Base-by-base conservation (phyloP, 1,140 invertebrate species). In the Tetragnatha versicolor region DNA sequence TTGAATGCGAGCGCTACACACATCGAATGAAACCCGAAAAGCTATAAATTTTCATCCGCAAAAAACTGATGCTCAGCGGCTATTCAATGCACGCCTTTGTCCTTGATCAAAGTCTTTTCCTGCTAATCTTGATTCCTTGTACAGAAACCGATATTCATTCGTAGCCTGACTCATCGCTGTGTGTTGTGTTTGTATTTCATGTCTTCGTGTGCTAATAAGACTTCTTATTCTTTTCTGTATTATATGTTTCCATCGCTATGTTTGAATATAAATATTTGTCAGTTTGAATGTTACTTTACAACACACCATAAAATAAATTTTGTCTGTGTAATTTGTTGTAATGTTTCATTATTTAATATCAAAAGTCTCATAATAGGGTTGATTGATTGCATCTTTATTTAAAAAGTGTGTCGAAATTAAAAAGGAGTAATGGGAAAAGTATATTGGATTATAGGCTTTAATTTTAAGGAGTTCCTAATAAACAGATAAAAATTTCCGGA, bases 291-390 rank as follows among this genome's bases (percentile, higher is more conserved):
- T 55, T 47, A 58, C 68, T 79, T 79, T 69, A 60, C 29, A 47
- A 70, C 68, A 53, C 39, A 22, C 9, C 29, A 77, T 27, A 53
- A 79, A 79, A 79, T 79, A 79, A 79, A 69, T 79, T 69, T 79
- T 79, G 58, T 79, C 60, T 66, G 61, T 77, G 73, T 77, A 70
- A 27, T 27, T 45, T 6, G 1, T 35, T 53, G 20, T 53, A 27
- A 47, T 47, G 42, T 45, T 39, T n/a, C n/a, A n/a, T n/a, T n/a
- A n/a, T n/a, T 47, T 20, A 47, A 47, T 47, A 47, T 12, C 20
- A 20, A 47, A 47, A 1, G 20, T 47, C 12, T 47, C 2, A 17
- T 47, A 47, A 47, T 20, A 17, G 42, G 42, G 12, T 47, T 20
- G 42, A 17, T 1, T 47, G 42, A 3, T 17, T 12, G 42, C 20